phyloP scores from a whole-genome alignment of 2,113 vertebrate species.

The Bambusicola thoracicus region DNA sequence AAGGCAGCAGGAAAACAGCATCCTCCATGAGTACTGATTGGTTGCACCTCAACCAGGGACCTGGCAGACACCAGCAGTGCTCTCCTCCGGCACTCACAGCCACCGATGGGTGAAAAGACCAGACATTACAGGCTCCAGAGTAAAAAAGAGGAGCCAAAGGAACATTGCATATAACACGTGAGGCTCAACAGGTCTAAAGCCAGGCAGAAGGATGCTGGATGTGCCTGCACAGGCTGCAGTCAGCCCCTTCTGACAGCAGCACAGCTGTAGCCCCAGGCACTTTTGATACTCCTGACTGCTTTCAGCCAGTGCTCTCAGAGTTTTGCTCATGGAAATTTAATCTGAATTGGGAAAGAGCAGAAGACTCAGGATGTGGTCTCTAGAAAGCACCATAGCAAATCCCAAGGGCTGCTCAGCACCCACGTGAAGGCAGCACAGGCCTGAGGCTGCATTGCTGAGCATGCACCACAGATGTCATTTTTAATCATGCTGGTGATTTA shows the following conservation, averaged over 20 bases:
- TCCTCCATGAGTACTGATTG: not conserved
- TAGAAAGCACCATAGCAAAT: not conserved
- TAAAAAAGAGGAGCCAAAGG: not conserved
- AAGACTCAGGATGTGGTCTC: not conserved
- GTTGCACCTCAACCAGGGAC: too few relatives aligned
- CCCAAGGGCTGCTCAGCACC: not conserved
- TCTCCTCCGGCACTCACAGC: not conserved
- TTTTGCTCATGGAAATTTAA: not conserved
- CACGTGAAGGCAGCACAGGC: fast-evolving
- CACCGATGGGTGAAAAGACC: fast-evolving
- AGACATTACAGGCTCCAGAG: not conserved
- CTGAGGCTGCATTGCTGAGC: not conserved
- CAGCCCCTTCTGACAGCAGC: not conserved
- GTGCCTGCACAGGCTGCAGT: too few relatives aligned
- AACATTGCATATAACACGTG: fast-evolving
- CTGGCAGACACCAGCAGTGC: not conserved
- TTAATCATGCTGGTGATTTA: not conserved
- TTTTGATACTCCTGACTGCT: not conserved
- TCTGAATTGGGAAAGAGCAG: not conserved
- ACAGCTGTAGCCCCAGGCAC: not conserved
- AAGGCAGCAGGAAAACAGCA: not conserved
- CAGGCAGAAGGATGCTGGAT: not conserved
- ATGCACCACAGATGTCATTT: not conserved
- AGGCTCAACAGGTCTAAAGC: not conserved
- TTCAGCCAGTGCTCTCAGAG: not conserved